phyloP scores from a whole-genome alignment of 2,113 vertebrate species.

The Cnemophilus loriae region DNA sequence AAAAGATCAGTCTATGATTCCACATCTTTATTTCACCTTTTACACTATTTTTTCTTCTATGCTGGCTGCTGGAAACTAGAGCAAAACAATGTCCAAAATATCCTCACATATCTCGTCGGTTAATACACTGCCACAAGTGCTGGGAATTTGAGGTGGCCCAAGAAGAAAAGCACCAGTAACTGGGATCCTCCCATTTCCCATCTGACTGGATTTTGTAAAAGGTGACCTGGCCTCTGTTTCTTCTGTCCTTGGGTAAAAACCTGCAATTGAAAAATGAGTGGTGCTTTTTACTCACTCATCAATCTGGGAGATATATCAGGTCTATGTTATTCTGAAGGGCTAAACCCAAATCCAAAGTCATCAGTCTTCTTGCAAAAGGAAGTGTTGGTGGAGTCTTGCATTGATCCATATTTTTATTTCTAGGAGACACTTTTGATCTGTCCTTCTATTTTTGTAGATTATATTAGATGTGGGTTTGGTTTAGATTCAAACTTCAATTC shows the following conservation, averaged over 20 bases:
- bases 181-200: neutral
- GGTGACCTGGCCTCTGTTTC: neutral
- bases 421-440: neutral
- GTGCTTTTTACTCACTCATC: neutral
- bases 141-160: neutral
- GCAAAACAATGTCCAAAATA: neutral
- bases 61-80: neutral
- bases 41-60: neutral
- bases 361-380: neutral
- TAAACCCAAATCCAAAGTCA: neutral
- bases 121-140: neutral
- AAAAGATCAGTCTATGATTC: neutral
- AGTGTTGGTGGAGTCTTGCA: neutral
- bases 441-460: neutral
- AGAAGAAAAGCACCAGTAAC: neutral
- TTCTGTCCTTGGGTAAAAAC: neutral
- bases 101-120: rapidly evolving
- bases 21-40: neutral
- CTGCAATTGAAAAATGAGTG: neutral
- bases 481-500: neutral
- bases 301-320: neutral
- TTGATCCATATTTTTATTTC: neutral
- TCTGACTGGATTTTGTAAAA: neutral
- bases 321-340: neutral
- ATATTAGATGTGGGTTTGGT: neutral